Evolutionary conservation across 1,140 invertebrate species (phyloP), one percentile per base, ranked within the genome.

Genomic region (Lasioglossum baleicum): DNA sequence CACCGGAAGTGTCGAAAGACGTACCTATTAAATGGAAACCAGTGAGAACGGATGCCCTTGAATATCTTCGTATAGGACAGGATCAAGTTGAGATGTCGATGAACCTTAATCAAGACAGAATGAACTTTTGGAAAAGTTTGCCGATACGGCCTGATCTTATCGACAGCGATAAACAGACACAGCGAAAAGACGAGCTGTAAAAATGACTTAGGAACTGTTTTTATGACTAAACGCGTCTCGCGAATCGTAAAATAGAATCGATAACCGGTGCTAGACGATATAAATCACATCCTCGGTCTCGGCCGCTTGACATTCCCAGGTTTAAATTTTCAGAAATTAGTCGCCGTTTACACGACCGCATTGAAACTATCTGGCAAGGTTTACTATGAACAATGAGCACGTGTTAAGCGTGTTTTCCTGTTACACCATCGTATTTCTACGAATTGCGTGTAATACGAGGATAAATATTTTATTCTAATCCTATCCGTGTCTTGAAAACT

Each of bases 1-100:
- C 93, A 6, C 93, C 93, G 0, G 87, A 92, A 83, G 65, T 90
- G 6, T 90, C 91, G 7, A 13, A 77, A 2, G 15, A 88, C 11
- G 73, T 92, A 44, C 89, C 91, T 11, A 31, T 90, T 0, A 93
- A 93, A 79, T 94, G 94, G 94, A 88, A 90, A n/a, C 93, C 94
- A 51, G 89, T 94, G 0, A 91, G 86, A 56, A 91, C 91, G 0
- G 40, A 90, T 4, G 74, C 88, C 4, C 89, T 93, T 60, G 93
- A 94, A 79, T 94, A 94, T 81, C 89, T 93, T 44, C 75, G 89
- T 65, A 94, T 94, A 81, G 90, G 89, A 51, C 81, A 86, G 51
- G 77, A 90, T 7, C 75, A 87, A 7, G 81, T 92, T 22, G 72
- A 68, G 26, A 94, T 94, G 93, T 83, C 83, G 3, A 77, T 88